A percentile compares a stretch with the other conserved stretches of the same genome.
Conservation (phyloP, 92 coral and sea anemone genomes). For the Diadumene lineata region DNA sequence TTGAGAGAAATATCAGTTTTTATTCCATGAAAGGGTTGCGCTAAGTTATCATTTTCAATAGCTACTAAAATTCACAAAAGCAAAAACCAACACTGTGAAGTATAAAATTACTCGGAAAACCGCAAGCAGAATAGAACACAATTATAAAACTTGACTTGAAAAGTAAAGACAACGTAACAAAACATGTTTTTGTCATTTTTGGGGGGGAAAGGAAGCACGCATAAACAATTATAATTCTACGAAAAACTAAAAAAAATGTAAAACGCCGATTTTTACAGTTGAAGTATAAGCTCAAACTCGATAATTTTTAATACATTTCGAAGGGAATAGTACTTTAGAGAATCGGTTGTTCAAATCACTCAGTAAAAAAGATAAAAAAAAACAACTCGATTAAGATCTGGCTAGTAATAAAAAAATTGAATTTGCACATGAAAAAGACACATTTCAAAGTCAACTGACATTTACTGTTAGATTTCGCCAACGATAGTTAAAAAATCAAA, state of each 20-base stretch:
- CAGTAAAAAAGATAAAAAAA: background rate
- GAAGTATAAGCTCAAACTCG: background rate
- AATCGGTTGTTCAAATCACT: background rate
- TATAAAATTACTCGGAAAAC: background rate
- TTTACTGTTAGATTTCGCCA: background rate
- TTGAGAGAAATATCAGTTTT: no score
- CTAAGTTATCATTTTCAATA: no score
- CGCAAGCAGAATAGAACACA: background rate
- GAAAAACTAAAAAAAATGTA: no score
- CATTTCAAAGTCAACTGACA: background rate
- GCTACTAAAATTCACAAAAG: no score
- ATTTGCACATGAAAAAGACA: conserved; percentile 1
- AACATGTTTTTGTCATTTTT: no score
- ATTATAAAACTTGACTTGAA: background rate
- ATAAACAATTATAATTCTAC: no score
- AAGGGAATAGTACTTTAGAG: background rate
- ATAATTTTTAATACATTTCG: background rate
- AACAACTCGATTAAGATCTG: background rate
- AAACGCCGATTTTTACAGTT: no score
- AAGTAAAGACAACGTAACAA: background rate
- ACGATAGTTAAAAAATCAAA: background rate
- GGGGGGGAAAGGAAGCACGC: no score
- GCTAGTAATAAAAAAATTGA: background rate
- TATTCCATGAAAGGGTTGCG: no score
- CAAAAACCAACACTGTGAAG: conserved; percentile 6